Conservation (phyloP, 2,113 vertebrate species). For the Rynchops niger region DNA sequence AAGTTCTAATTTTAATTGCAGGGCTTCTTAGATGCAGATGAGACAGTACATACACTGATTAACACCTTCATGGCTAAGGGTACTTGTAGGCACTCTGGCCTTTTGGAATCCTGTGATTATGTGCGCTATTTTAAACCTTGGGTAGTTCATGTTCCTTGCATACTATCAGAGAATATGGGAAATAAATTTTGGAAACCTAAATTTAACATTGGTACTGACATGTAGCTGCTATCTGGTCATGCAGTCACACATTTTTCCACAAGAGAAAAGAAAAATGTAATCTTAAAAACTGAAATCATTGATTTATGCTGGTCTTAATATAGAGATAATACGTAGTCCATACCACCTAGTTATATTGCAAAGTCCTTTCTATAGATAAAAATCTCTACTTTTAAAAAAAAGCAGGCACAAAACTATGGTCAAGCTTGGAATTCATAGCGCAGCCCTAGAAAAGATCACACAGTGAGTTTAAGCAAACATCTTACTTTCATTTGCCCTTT, state of each 20-base stretch:
- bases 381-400: neutral
- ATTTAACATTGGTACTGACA: neutral
- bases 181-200: neutral
- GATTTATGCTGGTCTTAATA: neutral
- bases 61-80: constrained; percentile 49
- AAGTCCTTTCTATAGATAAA: neutral
- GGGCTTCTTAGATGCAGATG: constrained; percentile 56
- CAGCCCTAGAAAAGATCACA: neutral
- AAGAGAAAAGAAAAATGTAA: neutral
- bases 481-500: neutral
- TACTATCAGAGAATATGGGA: neutral
- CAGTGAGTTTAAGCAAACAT: neutral
- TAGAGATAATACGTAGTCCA: neutral
- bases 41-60: constrained; percentile 47
- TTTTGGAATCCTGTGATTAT: neutral
- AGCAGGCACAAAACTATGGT: neutral
- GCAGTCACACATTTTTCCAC: neutral
- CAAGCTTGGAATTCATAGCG: neutral
- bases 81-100: neutral
- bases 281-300: neutral
- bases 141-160: neutral
- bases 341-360: neutral
- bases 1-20: constrained; percentile 69
- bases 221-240: neutral
- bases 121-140: neutral